These are phyloP conservation scores for Bos javanicus DNA, from an alignment of 2,113 vertebrate species.

Conservation along the genomic window DNA sequence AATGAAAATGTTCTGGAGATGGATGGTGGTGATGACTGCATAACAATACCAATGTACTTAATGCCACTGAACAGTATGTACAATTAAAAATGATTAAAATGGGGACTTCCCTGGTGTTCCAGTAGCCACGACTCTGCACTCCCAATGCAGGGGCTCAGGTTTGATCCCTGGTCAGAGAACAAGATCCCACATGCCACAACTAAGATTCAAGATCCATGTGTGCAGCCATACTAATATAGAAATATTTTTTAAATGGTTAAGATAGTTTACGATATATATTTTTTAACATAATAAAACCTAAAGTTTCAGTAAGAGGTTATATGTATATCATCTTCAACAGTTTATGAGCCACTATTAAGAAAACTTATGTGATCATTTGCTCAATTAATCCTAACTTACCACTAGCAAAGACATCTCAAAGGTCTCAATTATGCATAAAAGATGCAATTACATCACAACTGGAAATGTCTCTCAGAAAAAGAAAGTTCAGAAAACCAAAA, in stretches of 20 bases:
- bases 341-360: neutral
- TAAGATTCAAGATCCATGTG: neutral
- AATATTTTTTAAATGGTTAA: neutral
- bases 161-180: neutral
- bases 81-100: neutral
- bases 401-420: neutral
- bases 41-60: neutral
- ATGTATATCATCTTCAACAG: neutral
- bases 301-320: neutral
- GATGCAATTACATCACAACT: neutral
- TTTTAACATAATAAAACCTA: neutral
- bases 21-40: neutral
- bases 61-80: neutral
- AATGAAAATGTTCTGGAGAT: neutral
- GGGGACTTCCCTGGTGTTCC: neutral
- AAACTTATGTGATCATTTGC: neutral
- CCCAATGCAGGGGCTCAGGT: neutral
- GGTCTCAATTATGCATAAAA: neutral
- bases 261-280: neutral
- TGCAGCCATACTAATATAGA: neutral
- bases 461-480: slow-evolving; percentile 7
- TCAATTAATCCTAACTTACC: neutral
- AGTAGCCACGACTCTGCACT: neutral
- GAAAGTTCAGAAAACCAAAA: neutral
- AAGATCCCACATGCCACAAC: neutral